Evolutionary conservation across 2,888 invertebrate species (phyloP).

Genomic region (Habroteleia sp.): DNA sequence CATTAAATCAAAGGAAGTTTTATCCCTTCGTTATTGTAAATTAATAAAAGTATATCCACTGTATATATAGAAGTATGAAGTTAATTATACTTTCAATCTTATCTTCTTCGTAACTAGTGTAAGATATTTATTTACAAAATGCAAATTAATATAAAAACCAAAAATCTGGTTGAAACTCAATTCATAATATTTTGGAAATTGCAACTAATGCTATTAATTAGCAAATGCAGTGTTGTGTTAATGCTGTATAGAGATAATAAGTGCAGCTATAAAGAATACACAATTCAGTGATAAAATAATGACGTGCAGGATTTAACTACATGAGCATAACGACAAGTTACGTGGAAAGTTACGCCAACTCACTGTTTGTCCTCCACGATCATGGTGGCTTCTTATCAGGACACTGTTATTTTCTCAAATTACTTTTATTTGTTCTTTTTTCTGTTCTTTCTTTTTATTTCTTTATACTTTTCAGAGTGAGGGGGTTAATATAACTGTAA

Average conservation of each 20-base stretch:
- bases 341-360: constrained; percentile 70
- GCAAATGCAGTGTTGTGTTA: too few species aligned
- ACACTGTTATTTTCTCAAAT: constrained; percentile 64
- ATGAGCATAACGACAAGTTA: constrained; percentile 40
- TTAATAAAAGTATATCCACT: too few species aligned
- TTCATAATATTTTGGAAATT: too few species aligned
- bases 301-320: constrained; percentile 51
- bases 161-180: too few species aligned
- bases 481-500: constrained; percentile 74
- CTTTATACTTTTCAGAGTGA: constrained; percentile 49
- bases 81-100: too few species aligned
- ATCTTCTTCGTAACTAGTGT: too few species aligned
- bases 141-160: too few species aligned
- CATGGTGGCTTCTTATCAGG: constrained; percentile 76
- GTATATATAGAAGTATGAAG: too few species aligned
- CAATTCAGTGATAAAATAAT: constrained; percentile 36
- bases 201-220: too few species aligned
- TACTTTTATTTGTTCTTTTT: neutral
- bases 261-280: constrained; percentile 21
- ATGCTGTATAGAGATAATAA: constrained; percentile 19
- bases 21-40: too few species aligned
- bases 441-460: neutral
- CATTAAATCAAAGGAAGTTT: too few species aligned
- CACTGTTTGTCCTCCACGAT: constrained; percentile 81
- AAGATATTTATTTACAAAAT: too few species aligned